Evolutionary conservation across 2,888 invertebrate species (phyloP).

Genomic region (Apoderus coryli): DNA sequence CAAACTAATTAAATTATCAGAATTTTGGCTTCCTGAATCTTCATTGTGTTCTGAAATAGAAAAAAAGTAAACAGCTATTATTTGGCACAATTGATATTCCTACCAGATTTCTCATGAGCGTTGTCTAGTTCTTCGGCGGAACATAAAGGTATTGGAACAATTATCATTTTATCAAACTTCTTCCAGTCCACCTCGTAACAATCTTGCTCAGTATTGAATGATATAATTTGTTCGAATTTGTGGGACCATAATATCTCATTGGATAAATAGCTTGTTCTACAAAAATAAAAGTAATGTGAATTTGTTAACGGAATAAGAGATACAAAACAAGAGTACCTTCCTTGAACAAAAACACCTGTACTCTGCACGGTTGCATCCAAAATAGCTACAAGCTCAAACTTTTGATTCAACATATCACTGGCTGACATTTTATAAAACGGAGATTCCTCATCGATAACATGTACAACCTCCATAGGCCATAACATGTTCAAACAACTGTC

Average conservation of each 20-base stretch:
- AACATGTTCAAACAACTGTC: constrained; percentile 82
- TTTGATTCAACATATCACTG: constrained; percentile 62
- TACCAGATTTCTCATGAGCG: too few species aligned
- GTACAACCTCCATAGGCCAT: constrained; percentile 90
- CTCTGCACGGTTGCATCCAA: constrained; percentile 84
- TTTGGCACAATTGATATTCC: too few species aligned
- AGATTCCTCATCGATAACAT: constrained; percentile 70
- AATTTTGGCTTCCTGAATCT: too few species aligned
- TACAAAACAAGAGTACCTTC: too few species aligned
- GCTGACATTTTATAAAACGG: constrained; percentile 83
- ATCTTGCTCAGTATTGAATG: constrained; percentile 52
- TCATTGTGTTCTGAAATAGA: too few species aligned
- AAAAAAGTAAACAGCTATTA: too few species aligned
- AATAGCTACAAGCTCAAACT: constrained; percentile 76
- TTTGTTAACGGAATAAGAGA: too few species aligned
- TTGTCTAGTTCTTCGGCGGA: constrained; percentile 60
- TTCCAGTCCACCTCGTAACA: constrained; percentile 76
- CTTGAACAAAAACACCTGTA: too few species aligned
- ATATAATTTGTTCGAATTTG: constrained; percentile 64
- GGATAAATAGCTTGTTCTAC: constrained; percentile 67
- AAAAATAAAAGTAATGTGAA: too few species aligned
- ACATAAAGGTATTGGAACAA: constrained; percentile 76
- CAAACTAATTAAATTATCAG: too few species aligned
- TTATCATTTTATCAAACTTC: constrained; percentile 69
- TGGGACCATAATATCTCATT: constrained; percentile 80